Base-by-base conservation (phyloP, 1,140 invertebrate species). In the Ectropis grisescens region DNA sequence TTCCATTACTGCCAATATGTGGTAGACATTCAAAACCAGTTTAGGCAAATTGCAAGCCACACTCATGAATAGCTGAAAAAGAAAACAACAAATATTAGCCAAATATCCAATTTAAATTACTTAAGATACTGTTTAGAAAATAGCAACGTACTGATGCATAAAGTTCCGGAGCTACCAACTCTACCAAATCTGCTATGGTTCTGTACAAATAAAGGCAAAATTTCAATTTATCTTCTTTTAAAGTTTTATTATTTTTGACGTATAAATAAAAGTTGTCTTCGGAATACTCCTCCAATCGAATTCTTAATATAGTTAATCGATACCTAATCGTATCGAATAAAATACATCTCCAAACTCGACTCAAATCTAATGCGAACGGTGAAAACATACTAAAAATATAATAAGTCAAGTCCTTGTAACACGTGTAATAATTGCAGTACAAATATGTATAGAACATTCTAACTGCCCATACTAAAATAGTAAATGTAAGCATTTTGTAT, bases 291-390 rank as follows among this genome's bases (percentile, higher is more conserved):
- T 61, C 43, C 6, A 80, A 26, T 24, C 68, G 57, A 10, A 42
- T 13, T 2, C 60, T 51, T 1, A 80, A 50, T 2, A 71, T 44
- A 29, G 46, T 56, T 9, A 80, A 51, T 25, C 75, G 46, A 40
- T 67, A 58, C 12, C 69, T 47, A 2, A 76, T 39, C 3, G 53
- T 51, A 22, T 75, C 59, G 2, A 72, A 56, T 2, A 75, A 24
- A 8, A 59, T 35, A 22, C 60, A 72, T 6, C 75, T 51, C 69
- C 67, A 80, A 2, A 75, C 55, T 39, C 71, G 32, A 36, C 61
- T 72, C 8, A 72, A 19, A 44, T 80, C 72, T 13, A 80, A 44
- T 19, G 61, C 56, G 4, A 75, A 38, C 2, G 60, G 37, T 0
- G 64, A 59, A 6, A 65, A 55, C 7, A 56, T 44, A 33, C 55